Evolutionary conservation across 1,140 invertebrate genomes (phyloP).

Genomic region (Piezodorus guildinii): DNA sequence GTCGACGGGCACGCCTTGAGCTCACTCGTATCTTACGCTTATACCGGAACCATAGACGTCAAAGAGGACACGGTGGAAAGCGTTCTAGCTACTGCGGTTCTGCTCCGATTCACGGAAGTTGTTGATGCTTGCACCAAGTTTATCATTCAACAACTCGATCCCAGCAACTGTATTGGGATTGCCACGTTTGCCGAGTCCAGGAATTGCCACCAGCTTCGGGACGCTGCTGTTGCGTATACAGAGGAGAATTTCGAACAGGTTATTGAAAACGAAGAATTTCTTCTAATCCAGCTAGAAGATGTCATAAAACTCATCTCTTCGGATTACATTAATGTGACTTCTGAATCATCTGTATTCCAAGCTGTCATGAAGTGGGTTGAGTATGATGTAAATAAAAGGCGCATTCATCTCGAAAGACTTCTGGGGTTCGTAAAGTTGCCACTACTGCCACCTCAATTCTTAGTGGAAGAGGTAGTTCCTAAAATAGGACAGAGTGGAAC

Average conservation of each 20-base stretch:
- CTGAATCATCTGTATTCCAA: no score
- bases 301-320: no score
- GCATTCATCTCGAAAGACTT: no score
- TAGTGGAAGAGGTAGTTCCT: conserved; percentile 63
- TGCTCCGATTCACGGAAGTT: conserved; percentile 76
- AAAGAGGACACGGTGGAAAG: conserved; percentile 74
- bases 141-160: conserved; percentile 77
- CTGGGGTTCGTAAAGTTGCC: no score
- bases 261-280: no score
- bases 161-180: conserved; percentile 88
- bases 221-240: conserved; percentile 66
- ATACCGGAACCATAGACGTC: conserved; percentile 72
- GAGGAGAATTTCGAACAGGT: not conserved
- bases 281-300: no score
- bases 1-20: conserved; percentile 75
- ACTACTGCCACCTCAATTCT: conserved; percentile 44
- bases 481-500: conserved; percentile 45
- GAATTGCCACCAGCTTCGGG: conserved; percentile 64
- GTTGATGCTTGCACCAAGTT: conserved; percentile 82
- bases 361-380: no score
- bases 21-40: conserved; percentile 76
- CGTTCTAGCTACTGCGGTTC: conserved; percentile 70
- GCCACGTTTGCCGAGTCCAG: conserved; percentile 84
- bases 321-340: no score
- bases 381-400: no score